Percentiles rank a stretch among this genome's conserved stretches.
Conservation (phyloP, 2,797 vertebrate species). For the Diglossa cyanea region DNA sequence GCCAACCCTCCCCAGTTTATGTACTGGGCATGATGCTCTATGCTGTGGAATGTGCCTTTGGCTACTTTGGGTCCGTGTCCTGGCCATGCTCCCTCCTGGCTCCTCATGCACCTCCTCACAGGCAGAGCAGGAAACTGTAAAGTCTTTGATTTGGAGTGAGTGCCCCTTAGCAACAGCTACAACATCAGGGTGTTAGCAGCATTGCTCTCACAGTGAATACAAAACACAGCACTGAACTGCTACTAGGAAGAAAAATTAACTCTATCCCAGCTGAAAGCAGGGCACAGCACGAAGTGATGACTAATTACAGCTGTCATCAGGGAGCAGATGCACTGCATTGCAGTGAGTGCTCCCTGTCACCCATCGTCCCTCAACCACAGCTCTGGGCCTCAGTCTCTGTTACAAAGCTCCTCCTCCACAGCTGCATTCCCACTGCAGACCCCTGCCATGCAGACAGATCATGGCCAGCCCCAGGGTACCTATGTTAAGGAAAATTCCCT, state of each 20-base stretch:
- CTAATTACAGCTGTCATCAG: neutral
- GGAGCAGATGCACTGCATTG: neutral
- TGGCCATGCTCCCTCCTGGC: neutral
- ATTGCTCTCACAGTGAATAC: neutral
- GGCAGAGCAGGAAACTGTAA: neutral
- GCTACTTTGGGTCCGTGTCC: accelerated
- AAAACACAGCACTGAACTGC: neutral
- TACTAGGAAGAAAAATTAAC: neutral
- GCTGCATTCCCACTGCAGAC: neutral
- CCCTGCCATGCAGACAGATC: too few relatives aligned
- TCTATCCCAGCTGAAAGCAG: neutral
- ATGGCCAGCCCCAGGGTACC: accelerated
- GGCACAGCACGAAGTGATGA: accelerated
- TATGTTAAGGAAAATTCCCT: accelerated
- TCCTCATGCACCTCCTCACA: neutral
- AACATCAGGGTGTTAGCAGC: neutral
- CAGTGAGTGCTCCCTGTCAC: accelerated
- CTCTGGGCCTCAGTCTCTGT: accelerated
- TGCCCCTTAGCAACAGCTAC: neutral
- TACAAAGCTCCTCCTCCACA: neutral
- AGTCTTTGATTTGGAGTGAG: neutral
- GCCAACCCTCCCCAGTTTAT: neutral
- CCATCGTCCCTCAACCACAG: accelerated
- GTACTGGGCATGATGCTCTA: accelerated
- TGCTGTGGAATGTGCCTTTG: neutral